A percentile compares a stretch with the other conserved stretches of the same genome.
These are phyloP conservation scores for Melanerpes aurifrons DNA, from an alignment of 2,113 vertebrate species.

Conservation along the genomic window DNA sequence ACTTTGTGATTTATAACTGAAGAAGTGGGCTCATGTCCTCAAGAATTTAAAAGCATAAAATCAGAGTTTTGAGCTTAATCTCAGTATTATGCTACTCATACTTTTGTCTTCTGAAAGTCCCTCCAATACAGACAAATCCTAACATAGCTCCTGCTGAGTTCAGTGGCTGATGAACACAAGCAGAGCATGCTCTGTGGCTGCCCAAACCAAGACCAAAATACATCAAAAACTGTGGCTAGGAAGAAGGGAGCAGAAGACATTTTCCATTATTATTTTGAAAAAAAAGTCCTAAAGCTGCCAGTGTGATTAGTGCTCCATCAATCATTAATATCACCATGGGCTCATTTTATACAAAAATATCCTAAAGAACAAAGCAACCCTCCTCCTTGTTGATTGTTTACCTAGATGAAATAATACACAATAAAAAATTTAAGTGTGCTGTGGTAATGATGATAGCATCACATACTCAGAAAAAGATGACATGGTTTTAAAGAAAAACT, in stretches of 20 bases:
- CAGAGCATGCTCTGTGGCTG: not conserved
- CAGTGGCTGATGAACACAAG: not conserved
- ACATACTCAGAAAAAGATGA: not conserved
- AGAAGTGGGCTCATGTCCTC: not conserved
- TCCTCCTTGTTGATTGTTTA: not conserved
- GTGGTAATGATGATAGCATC: not conserved
- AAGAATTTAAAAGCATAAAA: not conserved
- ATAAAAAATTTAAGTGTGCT: not conserved
- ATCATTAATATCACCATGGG: not conserved
- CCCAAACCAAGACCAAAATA: not conserved
- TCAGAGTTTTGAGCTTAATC: not conserved
- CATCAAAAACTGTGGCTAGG: not conserved
- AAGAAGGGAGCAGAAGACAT: not conserved
- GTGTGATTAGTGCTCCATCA: not conserved
- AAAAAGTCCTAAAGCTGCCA: not conserved
- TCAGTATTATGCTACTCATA: not conserved
- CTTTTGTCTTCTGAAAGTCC: not conserved
- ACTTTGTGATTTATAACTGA: not conserved
- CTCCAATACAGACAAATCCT: not conserved
- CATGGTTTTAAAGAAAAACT: not conserved
- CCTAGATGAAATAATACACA: not conserved
- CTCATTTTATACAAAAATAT: not conserved
- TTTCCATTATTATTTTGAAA: not conserved
- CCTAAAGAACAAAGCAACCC: not conserved
- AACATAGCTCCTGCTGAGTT: not conserved